These are phyloP conservation scores for Tribolium freemani DNA, from an alignment of 2,888 invertebrate species.

Conservation along the genomic window DNA sequence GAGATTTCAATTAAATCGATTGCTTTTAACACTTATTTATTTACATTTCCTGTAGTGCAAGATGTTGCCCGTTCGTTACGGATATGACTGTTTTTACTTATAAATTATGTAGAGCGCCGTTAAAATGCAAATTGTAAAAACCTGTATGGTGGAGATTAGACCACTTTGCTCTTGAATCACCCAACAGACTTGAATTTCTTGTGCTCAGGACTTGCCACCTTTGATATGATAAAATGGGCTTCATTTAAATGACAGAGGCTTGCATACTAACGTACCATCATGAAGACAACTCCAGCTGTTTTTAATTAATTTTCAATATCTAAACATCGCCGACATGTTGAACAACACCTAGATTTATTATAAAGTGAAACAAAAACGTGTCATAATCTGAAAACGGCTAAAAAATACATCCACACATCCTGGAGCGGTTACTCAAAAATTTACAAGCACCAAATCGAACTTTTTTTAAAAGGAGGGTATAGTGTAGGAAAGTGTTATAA, in stretches of 20 bases:
- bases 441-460: too few species aligned
- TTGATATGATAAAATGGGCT: constrained; percentile 28
- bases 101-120: constrained; percentile 37
- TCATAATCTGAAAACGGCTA: too few species aligned
- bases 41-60: constrained; percentile 4
- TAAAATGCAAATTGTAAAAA: constrained; percentile 47
- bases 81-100: constrained; percentile 16
- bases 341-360: too few species aligned
- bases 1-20: constrained; percentile 10
- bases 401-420: too few species aligned
- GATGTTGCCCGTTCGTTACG: constrained; percentile 15
- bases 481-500: too few species aligned
- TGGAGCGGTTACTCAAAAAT: too few species aligned
- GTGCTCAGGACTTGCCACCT: constrained; percentile 2
- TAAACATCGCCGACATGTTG: too few species aligned
- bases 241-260: constrained; percentile 20
- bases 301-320: too few species aligned
- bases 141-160: constrained; percentile 39
- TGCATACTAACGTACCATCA: neutral
- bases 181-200: constrained; percentile 34
- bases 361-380: too few species aligned
- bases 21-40: constrained; percentile 18
- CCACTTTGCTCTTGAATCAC: constrained; percentile 3
- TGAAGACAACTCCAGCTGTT: too few species aligned
- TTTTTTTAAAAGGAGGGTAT: too few species aligned